These are phyloP conservation scores for Barnardius zonarius DNA, from an alignment of 2,113 vertebrate genomes.

Conservation along the genomic window DNA sequence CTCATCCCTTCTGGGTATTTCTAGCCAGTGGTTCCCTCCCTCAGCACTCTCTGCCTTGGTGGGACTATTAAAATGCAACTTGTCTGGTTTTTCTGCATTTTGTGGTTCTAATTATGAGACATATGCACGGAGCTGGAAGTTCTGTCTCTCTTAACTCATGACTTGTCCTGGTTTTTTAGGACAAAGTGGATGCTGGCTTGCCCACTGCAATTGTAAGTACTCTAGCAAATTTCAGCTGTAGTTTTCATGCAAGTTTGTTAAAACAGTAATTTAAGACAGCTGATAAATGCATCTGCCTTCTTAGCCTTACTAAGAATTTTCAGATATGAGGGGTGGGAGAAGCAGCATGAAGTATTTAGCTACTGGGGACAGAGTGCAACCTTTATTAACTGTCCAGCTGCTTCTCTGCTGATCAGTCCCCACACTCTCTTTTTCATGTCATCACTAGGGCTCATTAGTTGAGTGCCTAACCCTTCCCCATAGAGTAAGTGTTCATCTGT, in stretches of 20 bases:
- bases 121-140: not conserved
- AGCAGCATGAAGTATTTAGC: not conserved
- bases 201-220: slow-evolving; percentile 96
- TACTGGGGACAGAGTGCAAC: not conserved
- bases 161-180: slow-evolving; percentile 72
- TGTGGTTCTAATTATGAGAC: not conserved
- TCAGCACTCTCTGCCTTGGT: not conserved
- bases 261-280: not conserved
- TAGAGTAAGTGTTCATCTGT: not conserved
- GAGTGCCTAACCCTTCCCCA: not conserved
- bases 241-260: not conserved
- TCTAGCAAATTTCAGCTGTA: not conserved
- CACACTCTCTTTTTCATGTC: not conserved
- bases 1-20: not conserved
- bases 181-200: slow-evolving; percentile 96
- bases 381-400: not conserved
- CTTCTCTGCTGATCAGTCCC: not conserved
- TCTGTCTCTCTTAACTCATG: not conserved
- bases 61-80: not conserved
- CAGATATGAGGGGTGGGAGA: not conserved
- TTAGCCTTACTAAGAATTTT: not conserved
- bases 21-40: not conserved
- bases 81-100: not conserved
- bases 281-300: not conserved
- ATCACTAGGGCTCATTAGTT: not conserved